These are phyloP conservation scores for Notoglanidium macrostoma DNA, from an alignment of 2,797 vertebrate species.

Conservation along the genomic window DNA sequence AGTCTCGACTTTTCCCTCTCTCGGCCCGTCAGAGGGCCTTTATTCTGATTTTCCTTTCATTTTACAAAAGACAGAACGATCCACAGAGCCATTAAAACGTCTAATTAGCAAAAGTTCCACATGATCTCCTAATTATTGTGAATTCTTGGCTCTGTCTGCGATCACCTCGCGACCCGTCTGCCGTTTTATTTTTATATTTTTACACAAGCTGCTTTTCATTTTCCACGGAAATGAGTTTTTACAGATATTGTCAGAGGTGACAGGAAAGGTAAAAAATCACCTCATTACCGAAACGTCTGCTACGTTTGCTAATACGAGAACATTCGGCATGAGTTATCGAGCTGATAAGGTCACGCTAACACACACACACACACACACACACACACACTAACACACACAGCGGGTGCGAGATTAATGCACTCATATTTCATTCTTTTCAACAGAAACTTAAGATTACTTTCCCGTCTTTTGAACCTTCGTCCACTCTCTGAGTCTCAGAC, in stretches of 20 bases:
- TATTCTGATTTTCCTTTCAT: conserved; percentile 22
- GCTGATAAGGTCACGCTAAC: conserved; percentile 34
- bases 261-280: conserved; percentile 41
- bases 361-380: conserved; percentile 10
- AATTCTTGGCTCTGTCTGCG: background rate
- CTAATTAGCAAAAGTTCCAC: conserved; percentile 39
- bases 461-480: background rate
- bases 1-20: background rate
- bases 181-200: conserved; percentile 26
- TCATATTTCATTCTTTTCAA: conserved; percentile 12
- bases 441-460: conserved; percentile 22
- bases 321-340: conserved; percentile 25
- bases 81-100: conserved; percentile 25
- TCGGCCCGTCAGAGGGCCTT: background rate
- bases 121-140: conserved; percentile 40
- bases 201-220: conserved; percentile 17
- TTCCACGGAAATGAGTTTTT: conserved; percentile 40
- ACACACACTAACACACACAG: conserved; percentile 8
- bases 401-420: background rate
- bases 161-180: conserved; percentile 30
- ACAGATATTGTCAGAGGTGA: conserved; percentile 41
- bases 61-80: conserved; percentile 1
- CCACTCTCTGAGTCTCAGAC: background rate
- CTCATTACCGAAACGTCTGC: conserved; percentile 46
- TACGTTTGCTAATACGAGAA: conserved; percentile 12